These are phyloP conservation scores for Trogon melanurus DNA, from an alignment of 2,113 vertebrate genomes.

Conservation along the genomic window DNA sequence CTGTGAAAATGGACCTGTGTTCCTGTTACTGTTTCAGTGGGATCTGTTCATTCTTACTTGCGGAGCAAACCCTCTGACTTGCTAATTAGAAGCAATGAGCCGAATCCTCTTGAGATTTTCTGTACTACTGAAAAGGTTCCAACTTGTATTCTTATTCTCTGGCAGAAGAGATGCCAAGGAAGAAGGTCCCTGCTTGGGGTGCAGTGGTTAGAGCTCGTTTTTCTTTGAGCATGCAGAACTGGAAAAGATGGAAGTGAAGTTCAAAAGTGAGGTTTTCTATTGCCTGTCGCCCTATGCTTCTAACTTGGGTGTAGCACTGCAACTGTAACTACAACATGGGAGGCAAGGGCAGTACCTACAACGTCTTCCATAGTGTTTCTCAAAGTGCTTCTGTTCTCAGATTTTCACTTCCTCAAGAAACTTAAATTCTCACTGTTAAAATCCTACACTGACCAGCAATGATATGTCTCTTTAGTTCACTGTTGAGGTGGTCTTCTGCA, in stretches of 20 bases:
- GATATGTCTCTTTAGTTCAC: background rate
- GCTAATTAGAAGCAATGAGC: background rate
- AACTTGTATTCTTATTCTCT: background rate
- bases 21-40: background rate
- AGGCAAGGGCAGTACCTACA: background rate
- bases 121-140: background rate
- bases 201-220: background rate
- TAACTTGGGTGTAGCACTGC: background rate
- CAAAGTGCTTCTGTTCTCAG: background rate
- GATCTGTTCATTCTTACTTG: background rate
- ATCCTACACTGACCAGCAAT: background rate
- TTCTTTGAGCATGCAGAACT: background rate
- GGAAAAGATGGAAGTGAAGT: background rate
- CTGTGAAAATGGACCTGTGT: background rate
- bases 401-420: background rate
- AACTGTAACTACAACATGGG: background rate
- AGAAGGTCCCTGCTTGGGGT: background rate
- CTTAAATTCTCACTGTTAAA: background rate
- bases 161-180: background rate
- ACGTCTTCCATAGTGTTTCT: background rate
- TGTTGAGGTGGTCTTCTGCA: background rate
- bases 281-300: background rate
- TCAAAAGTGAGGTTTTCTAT: background rate
- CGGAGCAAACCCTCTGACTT: background rate
- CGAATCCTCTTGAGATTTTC: background rate